Base-by-base conservation (phyloP, 2,797 vertebrate genomes). In the Glyptemys insculpta region DNA sequence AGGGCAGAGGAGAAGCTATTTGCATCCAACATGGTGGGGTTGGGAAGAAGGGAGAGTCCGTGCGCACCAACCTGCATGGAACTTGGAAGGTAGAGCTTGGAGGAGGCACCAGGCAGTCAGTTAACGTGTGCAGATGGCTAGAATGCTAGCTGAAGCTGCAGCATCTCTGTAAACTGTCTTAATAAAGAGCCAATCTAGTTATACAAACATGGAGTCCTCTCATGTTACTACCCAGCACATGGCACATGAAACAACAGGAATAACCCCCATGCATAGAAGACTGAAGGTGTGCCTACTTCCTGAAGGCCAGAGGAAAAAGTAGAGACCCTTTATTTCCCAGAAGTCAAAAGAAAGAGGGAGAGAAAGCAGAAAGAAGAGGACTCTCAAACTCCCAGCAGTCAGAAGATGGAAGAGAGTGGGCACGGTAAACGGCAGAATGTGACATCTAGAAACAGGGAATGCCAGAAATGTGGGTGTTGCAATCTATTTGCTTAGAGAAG, bases 321-420 rank as follows among this genome's bases (percentile, higher is more conserved):
- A 82, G 34, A 41, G 25, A 41, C 16, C 29, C 34, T 3, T 79
- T 92, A 82, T 81, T 86, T 27, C 53, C 16, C 21, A 89, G 5
- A 3, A 85, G 12, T 27, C 76, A 78, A 56, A 83, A 81, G 50
- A 27, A 0, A 12, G 9, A 2, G 25, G 12, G n/a, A 94, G 87
- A 93, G 56, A 37, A 85, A 95, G 3, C 85, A 74, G 0, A 15
- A 5, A 15, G 7, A 7, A 81, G 89, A 56, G 7, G 76, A 81
- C 0, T 0, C 41, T 76, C 72, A 25, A 76, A 76, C 5, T 44
- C 23, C 25, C 41, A 14, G 23, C 12, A 25, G 25, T 19, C 41
- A 76, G 41, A 44, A 76, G 23, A 27, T 76, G 41, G 72, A 68
- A 68, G 62, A 68, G 41, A 76, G 74, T 15, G 27, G 12, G 74